Evolutionary conservation across 2,113 vertebrate genomes (phyloP).

Genomic region (Campylomormyrus numenius): DNA sequence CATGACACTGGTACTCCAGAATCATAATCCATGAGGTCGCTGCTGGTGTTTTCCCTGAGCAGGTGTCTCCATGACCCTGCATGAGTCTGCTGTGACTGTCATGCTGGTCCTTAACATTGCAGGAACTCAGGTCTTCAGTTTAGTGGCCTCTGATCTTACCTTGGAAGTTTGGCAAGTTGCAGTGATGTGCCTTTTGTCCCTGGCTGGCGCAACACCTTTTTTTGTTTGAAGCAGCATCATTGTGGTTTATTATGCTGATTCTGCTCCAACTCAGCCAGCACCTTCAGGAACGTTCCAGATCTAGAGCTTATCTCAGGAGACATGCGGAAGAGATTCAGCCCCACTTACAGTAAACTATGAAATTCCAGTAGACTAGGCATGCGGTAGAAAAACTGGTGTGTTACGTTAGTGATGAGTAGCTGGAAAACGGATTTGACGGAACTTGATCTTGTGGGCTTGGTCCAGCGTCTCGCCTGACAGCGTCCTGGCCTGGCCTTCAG

Average conservation of each 20-base stretch:
- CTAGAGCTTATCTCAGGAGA: background rate
- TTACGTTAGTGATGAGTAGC: background rate
- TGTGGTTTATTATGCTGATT: background rate
- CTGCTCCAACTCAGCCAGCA: background rate
- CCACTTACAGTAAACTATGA: background rate
- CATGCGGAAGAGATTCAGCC: background rate
- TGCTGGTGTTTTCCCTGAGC: background rate
- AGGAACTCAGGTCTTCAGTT: background rate
- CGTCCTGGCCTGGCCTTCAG: background rate
- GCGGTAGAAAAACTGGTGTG: background rate
- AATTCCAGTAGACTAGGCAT: background rate
- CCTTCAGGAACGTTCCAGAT: background rate
- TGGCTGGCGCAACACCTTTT: background rate
- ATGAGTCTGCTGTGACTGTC: background rate
- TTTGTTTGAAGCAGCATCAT: background rate
- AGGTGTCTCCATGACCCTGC: background rate
- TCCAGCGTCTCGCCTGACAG: background rate
- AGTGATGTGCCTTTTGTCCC: background rate
- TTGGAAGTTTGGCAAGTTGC: background rate
- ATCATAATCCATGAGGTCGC: background rate
- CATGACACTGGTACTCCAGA: background rate
- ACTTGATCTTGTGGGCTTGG: background rate
- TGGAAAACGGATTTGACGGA: background rate
- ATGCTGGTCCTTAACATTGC: background rate
- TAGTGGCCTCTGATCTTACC: background rate